Percentiles rank a stretch among this genome's conserved stretches.
Evolutionary conservation across 2,888 invertebrate genomes (phyloP).

Genomic region (Sinohyriopsis cumingii): DNA sequence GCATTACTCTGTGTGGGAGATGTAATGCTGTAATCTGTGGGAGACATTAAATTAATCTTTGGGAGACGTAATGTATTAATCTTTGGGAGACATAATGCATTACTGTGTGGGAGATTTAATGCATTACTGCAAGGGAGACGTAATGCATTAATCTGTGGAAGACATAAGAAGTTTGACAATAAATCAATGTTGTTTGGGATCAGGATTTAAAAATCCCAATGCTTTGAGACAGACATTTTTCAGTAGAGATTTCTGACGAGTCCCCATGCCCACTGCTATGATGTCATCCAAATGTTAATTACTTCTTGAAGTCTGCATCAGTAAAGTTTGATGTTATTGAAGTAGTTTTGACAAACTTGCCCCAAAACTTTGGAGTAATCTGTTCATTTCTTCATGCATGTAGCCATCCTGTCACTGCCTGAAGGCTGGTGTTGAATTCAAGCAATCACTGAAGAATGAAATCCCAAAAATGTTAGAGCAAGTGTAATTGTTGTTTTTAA

Average conservation of each 20-base stretch:
- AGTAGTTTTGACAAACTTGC: slow-evolving; percentile 20
- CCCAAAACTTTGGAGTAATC: slow-evolving; percentile 16
- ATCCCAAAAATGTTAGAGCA: slow-evolving; percentile 19
- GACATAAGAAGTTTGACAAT: neutral
- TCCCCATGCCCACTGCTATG: slow-evolving; percentile 16
- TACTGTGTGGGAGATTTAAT: no score
- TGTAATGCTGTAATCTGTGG: no score
- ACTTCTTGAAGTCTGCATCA: slow-evolving; percentile 8
- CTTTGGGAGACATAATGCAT: no score
- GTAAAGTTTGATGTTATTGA: slow-evolving; percentile 17
- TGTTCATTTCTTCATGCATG: slow-evolving; percentile 12
- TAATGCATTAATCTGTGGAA: neutral
- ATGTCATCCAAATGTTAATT: slow-evolving; percentile 19
- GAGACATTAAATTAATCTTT: no score
- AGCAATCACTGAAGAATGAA: slow-evolving; percentile 23
- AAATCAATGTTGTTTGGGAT: neutral
- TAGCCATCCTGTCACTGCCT: slow-evolving; percentile 18
- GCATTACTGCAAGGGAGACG: no score
- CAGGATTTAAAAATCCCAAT: neutral
- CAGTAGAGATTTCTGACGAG: slow-evolving; percentile 14
- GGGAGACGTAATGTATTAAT: no score
- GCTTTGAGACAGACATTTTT: slow-evolving; percentile 1
- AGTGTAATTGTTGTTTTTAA: slow-evolving; percentile 3
- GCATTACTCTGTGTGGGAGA: no score
- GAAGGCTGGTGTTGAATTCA: slow-evolving; percentile 32